A percentile compares a stretch with the other conserved stretches of the same genome.
Evolutionary conservation across 2,888 invertebrate species (phyloP).

Genomic region (Trachelus iudaicus): DNA sequence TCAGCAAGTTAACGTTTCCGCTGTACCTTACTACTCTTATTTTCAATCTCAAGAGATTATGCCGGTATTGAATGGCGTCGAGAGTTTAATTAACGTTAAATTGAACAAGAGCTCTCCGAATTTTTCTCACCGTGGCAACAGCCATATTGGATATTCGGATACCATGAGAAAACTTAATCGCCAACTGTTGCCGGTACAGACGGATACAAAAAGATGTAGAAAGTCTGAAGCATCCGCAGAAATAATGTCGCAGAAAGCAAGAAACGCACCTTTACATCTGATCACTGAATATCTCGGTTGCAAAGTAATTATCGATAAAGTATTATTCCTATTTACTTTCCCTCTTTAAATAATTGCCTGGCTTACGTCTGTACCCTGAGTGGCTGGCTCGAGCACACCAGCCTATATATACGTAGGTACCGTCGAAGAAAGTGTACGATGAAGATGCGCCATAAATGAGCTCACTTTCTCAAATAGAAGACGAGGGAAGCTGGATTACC

Average conservation of each 20-base stretch:
- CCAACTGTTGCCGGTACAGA: background rate
- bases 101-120: background rate
- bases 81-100: constrained; percentile 1
- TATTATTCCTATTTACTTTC: background rate
- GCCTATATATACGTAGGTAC: background rate
- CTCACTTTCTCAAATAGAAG: background rate
- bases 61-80: background rate
- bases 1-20: background rate
- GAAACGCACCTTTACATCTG: background rate
- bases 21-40: background rate
- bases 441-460: background rate
- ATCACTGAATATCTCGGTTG: background rate
- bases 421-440: background rate
- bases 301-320: background rate
- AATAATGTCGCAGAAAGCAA: background rate
- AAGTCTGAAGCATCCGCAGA: background rate
- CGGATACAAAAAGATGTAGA: background rate
- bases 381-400: background rate
- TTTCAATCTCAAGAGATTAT: background rate
- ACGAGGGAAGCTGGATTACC: background rate
- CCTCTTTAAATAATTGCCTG: background rate
- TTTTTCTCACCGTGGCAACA: background rate
- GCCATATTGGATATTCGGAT: background rate
- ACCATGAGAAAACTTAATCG: background rate
- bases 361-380: background rate